phyloP scores from a whole-genome alignment of 2,888 invertebrate genomes.

The Linhomoeus sp. region DNA sequence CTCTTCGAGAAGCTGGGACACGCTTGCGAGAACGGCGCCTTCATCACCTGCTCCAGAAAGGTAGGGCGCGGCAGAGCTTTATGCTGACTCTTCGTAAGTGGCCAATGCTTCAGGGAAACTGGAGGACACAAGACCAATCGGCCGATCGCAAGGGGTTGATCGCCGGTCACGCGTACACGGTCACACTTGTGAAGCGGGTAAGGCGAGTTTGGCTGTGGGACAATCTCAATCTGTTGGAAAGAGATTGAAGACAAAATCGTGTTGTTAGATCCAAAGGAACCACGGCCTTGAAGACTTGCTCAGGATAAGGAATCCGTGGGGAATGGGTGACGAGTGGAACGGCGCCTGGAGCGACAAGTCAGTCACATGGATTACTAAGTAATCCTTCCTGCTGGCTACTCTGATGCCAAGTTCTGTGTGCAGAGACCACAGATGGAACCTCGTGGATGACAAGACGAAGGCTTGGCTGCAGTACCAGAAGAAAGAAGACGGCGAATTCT shows the following conservation, averaged over 20 bases:
- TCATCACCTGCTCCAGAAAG: constrained; percentile 33
- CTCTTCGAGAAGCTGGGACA: constrained; percentile 8
- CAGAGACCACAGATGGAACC: constrained; percentile 31
- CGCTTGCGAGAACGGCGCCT: constrained; percentile 28
- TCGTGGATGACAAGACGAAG: constrained; percentile 28
- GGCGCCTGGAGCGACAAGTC: constrained; percentile 34
- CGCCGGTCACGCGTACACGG: constrained; percentile 34
- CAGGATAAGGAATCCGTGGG: constrained; percentile 34
- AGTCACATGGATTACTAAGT: constrained; percentile 2
- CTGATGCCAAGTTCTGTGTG: constrained; percentile 4
- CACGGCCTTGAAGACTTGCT: constrained; percentile 21
- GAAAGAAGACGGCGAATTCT: constrained; percentile 34
- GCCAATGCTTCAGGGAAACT: constrained; percentile 23
- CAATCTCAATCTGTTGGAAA: too few species aligned
- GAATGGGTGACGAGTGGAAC: constrained; percentile 34
- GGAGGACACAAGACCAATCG: constrained; percentile 23
- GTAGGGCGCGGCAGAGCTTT: constrained; percentile 12
- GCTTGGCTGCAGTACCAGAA: constrained; percentile 22
- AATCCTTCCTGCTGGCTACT: background rate
- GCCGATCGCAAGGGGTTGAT: constrained; percentile 32
- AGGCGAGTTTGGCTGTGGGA: constrained; percentile 3
- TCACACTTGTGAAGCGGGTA: constrained; percentile 30
- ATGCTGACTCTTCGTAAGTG: too few species aligned
- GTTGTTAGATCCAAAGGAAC: background rate
- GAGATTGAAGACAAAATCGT: too few species aligned